phyloP scores from a whole-genome alignment of 2,113 vertebrate species.

The Hystrix cristata region DNA sequence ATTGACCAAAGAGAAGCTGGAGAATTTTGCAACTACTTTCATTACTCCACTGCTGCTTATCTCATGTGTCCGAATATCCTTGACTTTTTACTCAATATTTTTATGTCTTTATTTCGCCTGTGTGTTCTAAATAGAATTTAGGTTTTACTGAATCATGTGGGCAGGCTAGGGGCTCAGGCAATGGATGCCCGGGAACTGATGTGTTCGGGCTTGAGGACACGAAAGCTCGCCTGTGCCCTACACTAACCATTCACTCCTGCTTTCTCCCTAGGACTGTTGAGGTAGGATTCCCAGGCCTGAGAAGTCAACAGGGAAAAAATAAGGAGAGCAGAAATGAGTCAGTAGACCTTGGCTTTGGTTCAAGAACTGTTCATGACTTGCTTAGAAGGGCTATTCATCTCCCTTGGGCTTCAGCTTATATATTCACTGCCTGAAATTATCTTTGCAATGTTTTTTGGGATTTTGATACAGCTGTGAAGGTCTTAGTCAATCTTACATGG shows the following conservation, averaged over 20 bases:
- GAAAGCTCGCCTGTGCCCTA: neutral
- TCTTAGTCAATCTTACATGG: neutral
- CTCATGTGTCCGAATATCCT: neutral
- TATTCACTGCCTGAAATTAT: neutral
- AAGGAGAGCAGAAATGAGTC: neutral
- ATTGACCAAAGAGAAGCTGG: neutral
- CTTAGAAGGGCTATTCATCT: neutral
- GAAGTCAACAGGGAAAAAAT: neutral
- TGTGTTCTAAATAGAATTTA: neutral
- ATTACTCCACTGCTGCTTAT: neutral
- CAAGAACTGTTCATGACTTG: neutral
- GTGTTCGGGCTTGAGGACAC: neutral
- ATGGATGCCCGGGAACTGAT: neutral
- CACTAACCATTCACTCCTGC: neutral
- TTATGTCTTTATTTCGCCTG: neutral
- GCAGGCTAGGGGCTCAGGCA: neutral
- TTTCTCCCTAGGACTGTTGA: neutral
- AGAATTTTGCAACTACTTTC: neutral
- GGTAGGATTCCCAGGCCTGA: neutral
- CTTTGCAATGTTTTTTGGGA: neutral
- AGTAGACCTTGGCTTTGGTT: neutral
- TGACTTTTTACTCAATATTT: neutral
- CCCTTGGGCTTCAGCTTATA: neutral
- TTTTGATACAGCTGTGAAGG: neutral
- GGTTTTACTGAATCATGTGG: neutral